Base-by-base conservation (phyloP, 2,888 invertebrate species). In the Halictus ligatus region DNA sequence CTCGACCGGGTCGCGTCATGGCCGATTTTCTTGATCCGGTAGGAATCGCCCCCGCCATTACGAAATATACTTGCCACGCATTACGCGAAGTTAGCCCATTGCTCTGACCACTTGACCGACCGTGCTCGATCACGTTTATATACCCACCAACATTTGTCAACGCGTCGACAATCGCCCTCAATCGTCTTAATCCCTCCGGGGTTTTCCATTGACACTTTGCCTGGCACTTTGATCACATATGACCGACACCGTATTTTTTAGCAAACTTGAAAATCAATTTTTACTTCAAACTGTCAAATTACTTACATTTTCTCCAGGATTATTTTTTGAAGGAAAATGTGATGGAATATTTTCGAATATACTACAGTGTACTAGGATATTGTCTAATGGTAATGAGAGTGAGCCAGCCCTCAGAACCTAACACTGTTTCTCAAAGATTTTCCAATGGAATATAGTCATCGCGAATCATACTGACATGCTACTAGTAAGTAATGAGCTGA, bases 31-130 rank as follows among this genome's bases (percentile, higher is more conserved):
- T 84, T 75, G 79, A 89, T 87, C 78, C 75, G 80, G 25, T 48
- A 74, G 78, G 75, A 78, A 76, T 87, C 90, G 89, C 86, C 89
- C 83, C 85, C 89, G 88, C 75, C 73, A 73, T 90, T 90, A 82
- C 75, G 86, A 86, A 90, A 89, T 69, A 40, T 50, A 12, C 46
- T 67, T 69, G 58, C 73, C 50, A 54, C 72, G 74, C 40, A 72
- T 79, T 54, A 80, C 29, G 77, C 74, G 64, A 71, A 35, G 25
- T 75, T 64, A 73, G 60, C 75, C 40, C 82, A 89, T 85, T 83
- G 64, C 18, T 54, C 40, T 25, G 40, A 76, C 75, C 80, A 87
- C 13, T 13, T 48, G 35, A 18, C 3, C n/a, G 46, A 18, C 29
- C 15, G 29, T 29, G 2, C 64, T 64, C 64, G 64, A 29, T 64